A percentile compares a stretch with the other conserved stretches of the same genome.
These are phyloP conservation scores for Lasius fuliginosus DNA, from an alignment of 2,888 invertebrate genomes.

Conservation along the genomic window DNA sequence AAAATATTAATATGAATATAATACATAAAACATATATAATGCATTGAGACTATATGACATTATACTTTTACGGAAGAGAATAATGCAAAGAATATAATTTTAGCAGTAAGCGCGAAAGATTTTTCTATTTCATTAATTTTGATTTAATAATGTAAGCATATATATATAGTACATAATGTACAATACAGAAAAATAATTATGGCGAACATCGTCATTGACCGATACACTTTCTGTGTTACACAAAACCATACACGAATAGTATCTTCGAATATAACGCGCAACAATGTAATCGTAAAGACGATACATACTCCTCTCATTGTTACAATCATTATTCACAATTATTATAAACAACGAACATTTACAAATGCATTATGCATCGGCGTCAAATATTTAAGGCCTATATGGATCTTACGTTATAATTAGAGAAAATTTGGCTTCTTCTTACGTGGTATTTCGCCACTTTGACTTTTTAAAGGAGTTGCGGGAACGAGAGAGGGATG, in stretches of 20 bases:
- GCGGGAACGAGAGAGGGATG: not conserved
- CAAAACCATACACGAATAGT: slow-evolving; percentile 66
- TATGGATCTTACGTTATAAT: slow-evolving; percentile 48
- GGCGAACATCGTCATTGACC: slow-evolving; percentile 49
- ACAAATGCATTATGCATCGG: slow-evolving; percentile 59
- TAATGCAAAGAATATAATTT: not conserved
- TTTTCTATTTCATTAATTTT: slow-evolving; percentile 59
- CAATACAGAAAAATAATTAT: slow-evolving; percentile 72
- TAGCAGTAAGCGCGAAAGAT: slow-evolving; percentile 5
- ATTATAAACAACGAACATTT: slow-evolving; percentile 57
- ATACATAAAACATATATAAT: not conserved
- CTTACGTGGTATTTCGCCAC: not conserved
- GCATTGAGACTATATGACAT: not conserved
- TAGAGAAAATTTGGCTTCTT: slow-evolving; percentile 54
- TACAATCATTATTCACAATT: slow-evolving; percentile 45
- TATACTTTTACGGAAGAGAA: not conserved
- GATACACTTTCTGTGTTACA: slow-evolving; percentile 40
- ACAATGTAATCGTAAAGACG: slow-evolving; percentile 53
- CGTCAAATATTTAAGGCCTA: slow-evolving; percentile 56
- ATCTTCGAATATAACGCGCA: slow-evolving; percentile 42
- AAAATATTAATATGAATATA: not conserved
- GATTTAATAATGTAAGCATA: slow-evolving; percentile 64
- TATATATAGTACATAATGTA: slow-evolving; percentile 69
- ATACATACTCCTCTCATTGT: slow-evolving; percentile 16
- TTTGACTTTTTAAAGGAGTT: slow-evolving; percentile 2